Evolutionary conservation across 2,888 invertebrate genomes (phyloP), one percentile per base, ranked within the genome.

Genomic region (Suillia variegata): DNA sequence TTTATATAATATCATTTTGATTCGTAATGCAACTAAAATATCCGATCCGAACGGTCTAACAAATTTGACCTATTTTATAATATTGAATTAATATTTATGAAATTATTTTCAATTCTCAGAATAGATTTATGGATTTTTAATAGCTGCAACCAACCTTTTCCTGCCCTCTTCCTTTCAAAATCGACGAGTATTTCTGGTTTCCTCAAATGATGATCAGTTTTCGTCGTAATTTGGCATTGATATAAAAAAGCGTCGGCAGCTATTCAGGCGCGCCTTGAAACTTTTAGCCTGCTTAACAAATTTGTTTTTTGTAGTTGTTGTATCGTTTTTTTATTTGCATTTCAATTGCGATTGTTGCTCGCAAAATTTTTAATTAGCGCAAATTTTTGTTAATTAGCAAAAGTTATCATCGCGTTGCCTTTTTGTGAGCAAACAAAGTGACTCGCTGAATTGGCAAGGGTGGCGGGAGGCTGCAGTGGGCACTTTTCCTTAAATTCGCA

Each of bases 301-400:
- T 51, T 51, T 42, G 26, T n/a, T 51, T 24, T 50, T 56, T 15
- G 24, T 47, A 47, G 47, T 38, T 22, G 48, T 22, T 42, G 6
- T 26, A 49, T 12, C 18, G 49, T 42, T 51, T 15, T 45, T 15
- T 49, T 38, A 38, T 34, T n/a, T n/a, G 6, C 26, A 26, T 26
- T 10, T 26, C 38, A 38, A n/a, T 55, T 61, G 61, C 55, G 51
- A 34, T 21, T 54, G 50, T 56, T 54, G 54, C 18, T 54, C 47
- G 48, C 26, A 50, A 56, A 62, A 58, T 48, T 13, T 48, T 62
- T 63, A 65, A 65, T 63, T 63, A 62, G 63, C 61, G 58, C 54
- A 54, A n/a, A 61, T 63, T 66, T 62, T 59, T 62, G 63, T 63
- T 63, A 66, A 65, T 65, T 65, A 65, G 63, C 50, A 31, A 53